These are phyloP conservation scores for Uloborus diversus DNA, from an alignment of 1,140 invertebrate genomes.

Conservation along the genomic window DNA sequence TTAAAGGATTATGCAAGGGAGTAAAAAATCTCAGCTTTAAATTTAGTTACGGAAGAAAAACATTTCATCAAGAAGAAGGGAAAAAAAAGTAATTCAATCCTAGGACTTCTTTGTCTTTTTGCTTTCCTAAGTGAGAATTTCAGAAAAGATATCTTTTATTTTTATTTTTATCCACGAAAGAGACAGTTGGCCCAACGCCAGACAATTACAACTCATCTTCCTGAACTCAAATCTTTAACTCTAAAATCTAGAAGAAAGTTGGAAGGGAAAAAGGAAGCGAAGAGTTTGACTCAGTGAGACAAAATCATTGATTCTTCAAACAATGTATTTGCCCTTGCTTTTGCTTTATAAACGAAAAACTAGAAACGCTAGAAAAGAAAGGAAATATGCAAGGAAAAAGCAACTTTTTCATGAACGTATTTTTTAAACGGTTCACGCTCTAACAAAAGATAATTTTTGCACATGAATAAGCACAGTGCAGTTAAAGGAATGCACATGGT, in stretches of 20 bases:
- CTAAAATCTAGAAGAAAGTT: slow-evolving; percentile 14
- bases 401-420: too few relatives aligned
- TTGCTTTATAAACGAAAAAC: neutral
- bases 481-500: too few relatives aligned
- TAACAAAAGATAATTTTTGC: too few relatives aligned
- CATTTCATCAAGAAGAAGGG: slow-evolving; percentile 6
- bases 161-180: neutral
- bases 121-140: slow-evolving; percentile 34
- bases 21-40: neutral
- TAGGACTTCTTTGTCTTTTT: slow-evolving; percentile 37
- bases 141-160: slow-evolving; percentile 27
- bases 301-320: slow-evolving; percentile 51
- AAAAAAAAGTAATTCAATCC: neutral
- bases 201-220: slow-evolving; percentile 51
- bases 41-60: slow-evolving; percentile 29
- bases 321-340: slow-evolving; percentile 50
- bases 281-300: slow-evolving; percentile 36
- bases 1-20: neutral
- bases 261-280: slow-evolving; percentile 31
- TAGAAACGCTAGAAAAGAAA: slow-evolving; percentile 14
- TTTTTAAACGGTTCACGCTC: too few relatives aligned
- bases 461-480: too few relatives aligned
- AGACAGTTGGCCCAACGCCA: slow-evolving; percentile 32
- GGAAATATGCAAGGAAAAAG: slow-evolving; percentile 36
- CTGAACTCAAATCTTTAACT: slow-evolving; percentile 39